phyloP scores from a whole-genome alignment of 2,797 vertebrate genomes.

The Catharus ustulatus region DNA sequence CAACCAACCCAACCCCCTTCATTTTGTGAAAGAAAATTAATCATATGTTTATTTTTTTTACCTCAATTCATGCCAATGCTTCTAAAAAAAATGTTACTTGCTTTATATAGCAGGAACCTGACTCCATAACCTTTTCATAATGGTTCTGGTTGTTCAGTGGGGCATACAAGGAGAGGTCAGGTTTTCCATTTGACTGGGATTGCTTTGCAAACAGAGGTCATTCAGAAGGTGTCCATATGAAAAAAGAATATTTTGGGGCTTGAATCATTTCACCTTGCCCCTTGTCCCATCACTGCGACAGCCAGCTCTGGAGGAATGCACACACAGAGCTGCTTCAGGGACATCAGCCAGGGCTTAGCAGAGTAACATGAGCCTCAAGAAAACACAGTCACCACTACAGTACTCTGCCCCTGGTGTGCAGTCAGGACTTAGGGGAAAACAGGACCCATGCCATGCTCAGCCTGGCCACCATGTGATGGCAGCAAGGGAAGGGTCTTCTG shows the following conservation, averaged over 20 bases:
- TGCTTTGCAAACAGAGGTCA: neutral
- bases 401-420: neutral
- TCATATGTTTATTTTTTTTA: neutral
- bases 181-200: neutral
- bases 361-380: neutral
- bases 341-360: rapidly evolving
- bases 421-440: neutral
- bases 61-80: neutral
- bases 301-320: neutral
- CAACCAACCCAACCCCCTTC: rapidly evolving
- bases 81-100: neutral
- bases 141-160: rapidly evolving
- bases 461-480: rapidly evolving
- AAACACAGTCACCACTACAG: neutral
- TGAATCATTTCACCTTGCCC: neutral
- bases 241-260: neutral
- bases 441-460: neutral
- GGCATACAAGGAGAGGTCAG: neutral
- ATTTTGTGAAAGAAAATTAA: neutral
- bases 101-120: neutral
- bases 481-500: neutral
- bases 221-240: neutral
- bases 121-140: neutral
- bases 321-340: neutral
- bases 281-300: neutral